phyloP scores from a whole-genome alignment of 2,888 invertebrate species.

The Conistra vaccinii region DNA sequence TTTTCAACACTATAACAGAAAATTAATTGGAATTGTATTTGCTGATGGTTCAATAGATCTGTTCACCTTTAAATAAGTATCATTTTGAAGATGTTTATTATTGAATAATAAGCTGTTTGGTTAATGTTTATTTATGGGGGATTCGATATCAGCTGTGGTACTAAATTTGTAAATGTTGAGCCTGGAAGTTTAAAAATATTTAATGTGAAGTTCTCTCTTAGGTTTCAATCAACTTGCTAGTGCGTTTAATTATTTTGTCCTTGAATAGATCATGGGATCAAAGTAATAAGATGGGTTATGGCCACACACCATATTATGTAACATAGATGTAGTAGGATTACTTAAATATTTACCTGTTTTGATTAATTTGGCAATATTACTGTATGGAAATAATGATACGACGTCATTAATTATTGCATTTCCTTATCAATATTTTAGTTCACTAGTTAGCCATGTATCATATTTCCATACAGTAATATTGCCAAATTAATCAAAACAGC shows the following conservation, averaged over 20 bases:
- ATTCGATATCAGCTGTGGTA: not conserved
- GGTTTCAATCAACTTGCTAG: not conserved
- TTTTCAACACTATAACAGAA: slow-evolving; percentile 59
- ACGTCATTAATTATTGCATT: no score
- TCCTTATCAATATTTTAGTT: no score
- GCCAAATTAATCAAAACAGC: no score
- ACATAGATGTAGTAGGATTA: no score
- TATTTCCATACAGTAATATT: no score
- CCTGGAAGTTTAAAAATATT: not conserved
- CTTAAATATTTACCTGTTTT: no score
- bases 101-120: slow-evolving; percentile 10
- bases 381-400: no score
- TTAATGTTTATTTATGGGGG: slow-evolving; percentile 21
- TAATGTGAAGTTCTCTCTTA: no score
- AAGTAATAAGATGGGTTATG: not conserved
- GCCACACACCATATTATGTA: no score
- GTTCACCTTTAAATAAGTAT: slow-evolving; percentile 49
- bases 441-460: no score
- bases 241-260: not conserved
- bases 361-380: no score
- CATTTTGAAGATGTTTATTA: slow-evolving; percentile 23
- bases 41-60: slow-evolving; percentile 39
- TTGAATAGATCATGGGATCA: not conserved
- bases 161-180: not conserved
- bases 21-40: slow-evolving; percentile 60